Evolutionary conservation across 2,113 vertebrate genomes (phyloP).

Genomic region (Microtus richardsoni): DNA sequence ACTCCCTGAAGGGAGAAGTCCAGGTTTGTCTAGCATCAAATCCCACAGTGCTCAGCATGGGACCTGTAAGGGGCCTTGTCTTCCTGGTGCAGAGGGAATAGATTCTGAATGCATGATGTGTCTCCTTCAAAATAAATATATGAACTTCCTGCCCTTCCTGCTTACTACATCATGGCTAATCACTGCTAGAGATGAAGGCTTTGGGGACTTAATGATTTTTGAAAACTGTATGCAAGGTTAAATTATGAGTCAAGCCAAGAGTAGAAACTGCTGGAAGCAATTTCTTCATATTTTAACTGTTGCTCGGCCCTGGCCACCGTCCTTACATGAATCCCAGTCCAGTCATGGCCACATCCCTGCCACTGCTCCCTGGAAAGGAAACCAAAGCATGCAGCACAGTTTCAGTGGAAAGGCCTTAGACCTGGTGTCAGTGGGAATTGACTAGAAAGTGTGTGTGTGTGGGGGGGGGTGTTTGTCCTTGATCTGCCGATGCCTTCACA

Average conservation of each 20-base stretch:
- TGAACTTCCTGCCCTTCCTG: slow-evolving; percentile 61
- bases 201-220: slow-evolving; percentile 75
- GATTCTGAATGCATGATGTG: not conserved
- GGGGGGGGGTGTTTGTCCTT: not conserved
- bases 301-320: not conserved
- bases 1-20: not conserved
- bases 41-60: not conserved
- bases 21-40: fast-evolving
- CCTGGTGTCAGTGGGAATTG: not conserved
- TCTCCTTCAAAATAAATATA: slow-evolving; percentile 63
- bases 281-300: slow-evolving; percentile 68
- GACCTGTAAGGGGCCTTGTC: not conserved
- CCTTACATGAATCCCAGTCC: not conserved
- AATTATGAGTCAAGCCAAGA: slow-evolving; percentile 72
- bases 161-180: slow-evolving; percentile 70
- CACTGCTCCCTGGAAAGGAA: not conserved
- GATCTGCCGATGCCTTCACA: not conserved
- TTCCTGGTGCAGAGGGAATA: not conserved
- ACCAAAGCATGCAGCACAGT: not conserved
- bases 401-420: not conserved
- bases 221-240: slow-evolving; percentile 76
- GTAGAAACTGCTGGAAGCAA: slow-evolving; percentile 57
- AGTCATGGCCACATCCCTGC: not conserved
- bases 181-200: slow-evolving; percentile 65
- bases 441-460: not conserved